Percentiles rank a stretch among this genome's conserved stretches.
Conservation (phyloP, 2,888 invertebrate species). For the Gortyna flavago region DNA sequence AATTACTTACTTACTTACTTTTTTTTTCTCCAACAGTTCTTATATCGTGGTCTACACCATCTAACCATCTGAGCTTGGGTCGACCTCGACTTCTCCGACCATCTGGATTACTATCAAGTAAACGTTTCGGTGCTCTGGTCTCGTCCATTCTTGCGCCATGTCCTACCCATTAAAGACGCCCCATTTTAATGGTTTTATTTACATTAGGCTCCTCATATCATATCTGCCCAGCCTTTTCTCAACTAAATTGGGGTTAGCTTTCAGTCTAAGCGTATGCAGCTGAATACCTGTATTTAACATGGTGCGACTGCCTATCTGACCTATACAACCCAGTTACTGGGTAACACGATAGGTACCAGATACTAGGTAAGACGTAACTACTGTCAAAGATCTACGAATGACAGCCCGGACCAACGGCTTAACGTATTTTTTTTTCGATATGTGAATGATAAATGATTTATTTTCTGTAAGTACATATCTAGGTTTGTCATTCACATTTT, state of each 20-base stretch:
- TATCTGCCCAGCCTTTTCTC: too few relatives aligned
- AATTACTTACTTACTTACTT: too few relatives aligned
- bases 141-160: neutral
- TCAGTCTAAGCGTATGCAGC: neutral
- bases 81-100: neutral
- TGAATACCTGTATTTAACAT: too few relatives aligned
- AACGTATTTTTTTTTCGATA: neutral
- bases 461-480: too few relatives aligned
- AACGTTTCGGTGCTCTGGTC: neutral
- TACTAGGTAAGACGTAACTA: neutral
- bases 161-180: neutral
- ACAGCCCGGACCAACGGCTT: neutral
- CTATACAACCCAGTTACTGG: too few relatives aligned
- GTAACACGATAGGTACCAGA: too few relatives aligned
- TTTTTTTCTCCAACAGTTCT: too few relatives aligned
- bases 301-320: too few relatives aligned
- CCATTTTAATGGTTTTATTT: neutral
- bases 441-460: too few relatives aligned
- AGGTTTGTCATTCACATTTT: too few relatives aligned
- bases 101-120: neutral
- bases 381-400: neutral
- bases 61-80: neutral
- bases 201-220: neutral
- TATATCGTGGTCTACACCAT: neutral
- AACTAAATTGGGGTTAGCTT: neutral